These are phyloP conservation scores for Leucophenga varia DNA, from an alignment of 1,140 invertebrate species.

Conservation along the genomic window DNA sequence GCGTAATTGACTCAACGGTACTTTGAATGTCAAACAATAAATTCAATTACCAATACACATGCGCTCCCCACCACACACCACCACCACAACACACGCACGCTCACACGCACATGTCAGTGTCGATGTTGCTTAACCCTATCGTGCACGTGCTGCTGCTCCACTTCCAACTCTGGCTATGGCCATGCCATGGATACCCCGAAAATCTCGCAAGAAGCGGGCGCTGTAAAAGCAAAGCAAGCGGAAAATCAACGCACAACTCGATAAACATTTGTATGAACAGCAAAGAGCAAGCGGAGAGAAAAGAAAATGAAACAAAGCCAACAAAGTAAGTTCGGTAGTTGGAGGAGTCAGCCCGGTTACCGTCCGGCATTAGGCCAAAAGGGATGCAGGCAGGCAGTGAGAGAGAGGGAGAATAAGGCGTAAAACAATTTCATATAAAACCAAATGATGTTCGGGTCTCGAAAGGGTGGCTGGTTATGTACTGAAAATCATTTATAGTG, in stretches of 20 bases:
- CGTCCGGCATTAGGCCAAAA: constrained; percentile 4
- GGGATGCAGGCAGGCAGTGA: constrained; percentile 3
- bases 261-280: constrained; percentile 43
- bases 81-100: background rate
- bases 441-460: constrained; percentile 31
- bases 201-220: constrained; percentile 20
- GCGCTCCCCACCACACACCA: constrained; percentile 8
- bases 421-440: constrained; percentile 40
- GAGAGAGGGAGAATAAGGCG: constrained; percentile 3
- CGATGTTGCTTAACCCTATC: constrained; percentile 39
- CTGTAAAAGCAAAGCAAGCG: constrained; percentile 46
- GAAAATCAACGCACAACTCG: constrained; percentile 47
- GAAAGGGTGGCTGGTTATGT: background rate
- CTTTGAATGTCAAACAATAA: constrained; percentile 53
- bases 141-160: constrained; percentile 35
- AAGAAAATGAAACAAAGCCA: constrained; percentile 18
- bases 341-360: background rate
- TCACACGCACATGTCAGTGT: constrained; percentile 18
- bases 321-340: constrained; percentile 29
- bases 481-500: too few relatives aligned
- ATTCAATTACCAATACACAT: constrained; percentile 50
- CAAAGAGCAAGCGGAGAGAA: constrained; percentile 6
- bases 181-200: constrained; percentile 26
- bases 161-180: constrained; percentile 7
- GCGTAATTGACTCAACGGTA: constrained; percentile 49